These are phyloP conservation scores for Taeniopygia guttata DNA, from an alignment of 2,797 vertebrate species.

Conservation along the genomic window DNA sequence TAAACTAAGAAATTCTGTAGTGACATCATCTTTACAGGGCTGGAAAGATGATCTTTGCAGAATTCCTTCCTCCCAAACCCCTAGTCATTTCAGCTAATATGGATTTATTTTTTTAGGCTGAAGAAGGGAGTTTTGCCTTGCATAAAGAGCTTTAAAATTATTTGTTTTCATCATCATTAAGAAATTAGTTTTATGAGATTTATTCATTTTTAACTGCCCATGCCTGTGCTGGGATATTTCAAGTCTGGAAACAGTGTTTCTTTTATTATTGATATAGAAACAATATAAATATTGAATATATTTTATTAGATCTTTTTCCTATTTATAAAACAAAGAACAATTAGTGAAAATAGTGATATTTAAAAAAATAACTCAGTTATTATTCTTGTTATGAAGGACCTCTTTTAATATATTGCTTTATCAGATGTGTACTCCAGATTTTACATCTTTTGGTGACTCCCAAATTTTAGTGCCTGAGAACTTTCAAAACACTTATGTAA, in stretches of 20 bases:
- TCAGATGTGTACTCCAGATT: background rate
- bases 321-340: background rate
- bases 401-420: background rate
- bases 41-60: background rate
- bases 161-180: slow-evolving; percentile 47
- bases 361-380: background rate
- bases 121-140: background rate
- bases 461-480: background rate
- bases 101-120: background rate
- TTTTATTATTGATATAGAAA: background rate
- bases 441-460: background rate
- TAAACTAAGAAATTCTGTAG: background rate
- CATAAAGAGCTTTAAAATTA: background rate
- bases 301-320: background rate
- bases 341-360: background rate
- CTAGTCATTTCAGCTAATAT: background rate
- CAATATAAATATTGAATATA: background rate
- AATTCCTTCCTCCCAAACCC: background rate
- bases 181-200: background rate
- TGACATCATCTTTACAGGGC: background rate
- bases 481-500: slow-evolving; percentile 13
- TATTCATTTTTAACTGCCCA: background rate
- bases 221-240: slow-evolving; percentile 6
- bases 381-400: background rate
- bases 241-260: background rate